phyloP scores from a whole-genome alignment of 2,113 vertebrate species.

The Mionectes macconnelli region DNA sequence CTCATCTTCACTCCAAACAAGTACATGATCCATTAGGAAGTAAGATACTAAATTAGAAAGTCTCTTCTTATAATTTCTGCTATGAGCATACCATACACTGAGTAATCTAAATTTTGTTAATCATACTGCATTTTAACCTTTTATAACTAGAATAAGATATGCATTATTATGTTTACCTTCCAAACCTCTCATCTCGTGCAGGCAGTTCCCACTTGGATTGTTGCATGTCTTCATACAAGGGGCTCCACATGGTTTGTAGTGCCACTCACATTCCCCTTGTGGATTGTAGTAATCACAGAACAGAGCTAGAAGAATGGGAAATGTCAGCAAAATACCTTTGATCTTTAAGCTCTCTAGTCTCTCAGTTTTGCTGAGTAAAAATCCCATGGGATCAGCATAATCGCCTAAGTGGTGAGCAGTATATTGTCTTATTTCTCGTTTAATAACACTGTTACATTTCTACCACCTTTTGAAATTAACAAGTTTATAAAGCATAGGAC shows the following conservation, averaged over 20 bases:
- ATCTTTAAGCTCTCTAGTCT: not conserved
- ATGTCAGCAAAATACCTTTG: not conserved
- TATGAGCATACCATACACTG: not conserved
- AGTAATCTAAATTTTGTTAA: not conserved
- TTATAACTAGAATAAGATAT: not conserved
- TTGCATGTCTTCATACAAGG: constrained; percentile 89
- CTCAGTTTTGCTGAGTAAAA: not conserved
- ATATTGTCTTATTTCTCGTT: not conserved
- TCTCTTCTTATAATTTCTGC: not conserved
- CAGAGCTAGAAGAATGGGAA: constrained; percentile 75
- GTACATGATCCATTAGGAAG: not conserved
- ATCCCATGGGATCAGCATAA: not conserved
- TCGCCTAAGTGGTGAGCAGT: not conserved
- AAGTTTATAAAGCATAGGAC: not conserved
- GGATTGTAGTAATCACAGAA: constrained; percentile 95
- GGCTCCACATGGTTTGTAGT: constrained; percentile 89
- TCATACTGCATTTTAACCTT: not conserved
- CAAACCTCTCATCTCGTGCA: constrained; percentile 74
- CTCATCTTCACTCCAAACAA: not conserved
- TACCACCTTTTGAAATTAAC: not conserved
- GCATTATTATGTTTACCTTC: constrained; percentile 80
- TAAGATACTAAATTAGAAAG: not conserved
- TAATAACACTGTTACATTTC: not conserved
- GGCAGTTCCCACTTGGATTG: constrained; percentile 84
- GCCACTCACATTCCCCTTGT: constrained; percentile 87